A percentile compares a stretch with the other conserved stretches of the same genome.
These are phyloP conservation scores for Parapristionchus giblindavisi DNA, from an alignment of 2,888 invertebrate genomes.

Conservation along the genomic window DNA sequence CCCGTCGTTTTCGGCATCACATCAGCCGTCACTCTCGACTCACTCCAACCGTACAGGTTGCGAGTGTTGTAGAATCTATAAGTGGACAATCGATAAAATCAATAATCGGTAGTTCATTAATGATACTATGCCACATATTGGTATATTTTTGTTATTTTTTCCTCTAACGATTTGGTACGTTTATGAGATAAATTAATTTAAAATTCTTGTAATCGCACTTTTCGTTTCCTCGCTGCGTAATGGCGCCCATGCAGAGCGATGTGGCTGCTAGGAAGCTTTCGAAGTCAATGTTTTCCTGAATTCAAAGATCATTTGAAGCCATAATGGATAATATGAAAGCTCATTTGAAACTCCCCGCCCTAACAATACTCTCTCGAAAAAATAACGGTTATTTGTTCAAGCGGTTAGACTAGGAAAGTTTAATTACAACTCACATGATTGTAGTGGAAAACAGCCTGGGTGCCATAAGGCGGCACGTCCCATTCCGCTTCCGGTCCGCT, in stretches of 20 bases:
- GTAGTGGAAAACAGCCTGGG: constrained; percentile 57
- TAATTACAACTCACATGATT: constrained; percentile 43
- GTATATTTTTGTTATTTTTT: too few relatives aligned
- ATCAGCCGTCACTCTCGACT: constrained; percentile 80
- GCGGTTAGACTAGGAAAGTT: neutral
- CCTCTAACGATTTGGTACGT: too few relatives aligned
- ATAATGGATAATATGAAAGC: neutral
- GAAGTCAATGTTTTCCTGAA: neutral
- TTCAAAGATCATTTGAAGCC: neutral
- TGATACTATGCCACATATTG: too few relatives aligned
- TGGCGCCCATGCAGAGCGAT: neutral
- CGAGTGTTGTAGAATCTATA: constrained; percentile 77
- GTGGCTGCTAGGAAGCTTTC: too few relatives aligned
- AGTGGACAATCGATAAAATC: neutral
- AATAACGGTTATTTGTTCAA: neutral
- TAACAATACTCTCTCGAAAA: neutral
- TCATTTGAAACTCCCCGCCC: neutral
- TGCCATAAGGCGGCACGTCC: constrained; percentile 65
- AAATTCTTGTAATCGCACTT: too few relatives aligned
- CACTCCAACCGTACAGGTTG: constrained; percentile 78
- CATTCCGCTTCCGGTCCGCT: constrained; percentile 48
- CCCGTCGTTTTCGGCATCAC: constrained; percentile 66
- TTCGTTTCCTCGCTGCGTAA: neutral
- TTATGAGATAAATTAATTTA: too few relatives aligned
- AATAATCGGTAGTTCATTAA: too few relatives aligned